Evolutionary conservation across 2,113 vertebrate genomes (phyloP).

Genomic region (Esox niger): DNA sequence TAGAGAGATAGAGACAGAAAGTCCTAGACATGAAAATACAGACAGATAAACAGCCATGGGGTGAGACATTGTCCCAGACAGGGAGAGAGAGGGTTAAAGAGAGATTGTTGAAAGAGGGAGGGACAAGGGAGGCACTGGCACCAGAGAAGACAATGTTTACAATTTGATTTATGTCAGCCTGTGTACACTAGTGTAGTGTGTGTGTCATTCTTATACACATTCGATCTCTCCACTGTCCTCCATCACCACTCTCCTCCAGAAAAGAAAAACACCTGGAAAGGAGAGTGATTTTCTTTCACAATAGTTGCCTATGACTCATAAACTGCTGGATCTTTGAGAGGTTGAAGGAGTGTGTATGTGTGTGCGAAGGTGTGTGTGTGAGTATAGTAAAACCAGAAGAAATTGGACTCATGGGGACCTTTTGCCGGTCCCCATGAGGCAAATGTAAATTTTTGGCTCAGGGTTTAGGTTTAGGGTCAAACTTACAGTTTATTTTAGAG

Average conservation of each 20-base stretch:
- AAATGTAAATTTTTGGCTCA: no score
- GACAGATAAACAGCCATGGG: no score
- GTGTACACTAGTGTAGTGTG: not conserved
- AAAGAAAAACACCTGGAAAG: not conserved
- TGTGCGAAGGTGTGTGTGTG: not conserved
- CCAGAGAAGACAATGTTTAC: not conserved
- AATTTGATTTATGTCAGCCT: not conserved
- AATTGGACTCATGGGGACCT: no score
- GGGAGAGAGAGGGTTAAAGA: not conserved
- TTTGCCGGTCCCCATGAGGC: no score
- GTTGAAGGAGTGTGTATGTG: not conserved
- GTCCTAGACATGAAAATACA: no score
- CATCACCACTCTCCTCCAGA: not conserved
- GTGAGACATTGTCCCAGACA: no score
- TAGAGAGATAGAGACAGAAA: no score
- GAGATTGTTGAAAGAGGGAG: not conserved
- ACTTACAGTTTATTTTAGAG: no score
- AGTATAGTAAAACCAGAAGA: no score
- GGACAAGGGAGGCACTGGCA: not conserved
- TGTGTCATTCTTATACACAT: not conserved
- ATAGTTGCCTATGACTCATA: constrained; percentile 5
- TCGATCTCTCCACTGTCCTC: not conserved
- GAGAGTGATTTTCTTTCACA: not conserved
- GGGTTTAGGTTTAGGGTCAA: no score
- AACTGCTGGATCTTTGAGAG: not conserved